These are phyloP conservation scores for Leptopilina syphax DNA, from an alignment of 2,888 invertebrate species.

Conservation along the genomic window DNA sequence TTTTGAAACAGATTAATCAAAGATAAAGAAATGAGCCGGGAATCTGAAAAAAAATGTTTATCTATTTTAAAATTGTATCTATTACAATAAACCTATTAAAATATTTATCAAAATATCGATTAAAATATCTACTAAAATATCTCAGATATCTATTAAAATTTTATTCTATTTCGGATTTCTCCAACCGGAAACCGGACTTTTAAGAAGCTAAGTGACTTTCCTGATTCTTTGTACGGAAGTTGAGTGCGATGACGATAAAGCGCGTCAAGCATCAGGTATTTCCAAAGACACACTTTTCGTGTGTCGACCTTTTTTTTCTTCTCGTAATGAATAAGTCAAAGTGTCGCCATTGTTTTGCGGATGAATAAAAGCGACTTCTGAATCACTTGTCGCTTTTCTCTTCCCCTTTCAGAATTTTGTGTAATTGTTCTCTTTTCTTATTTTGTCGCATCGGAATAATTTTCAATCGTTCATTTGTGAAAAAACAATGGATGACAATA, in stretches of 20 bases:
- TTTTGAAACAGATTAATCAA: too few species aligned
- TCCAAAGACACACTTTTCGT: constrained; percentile 29
- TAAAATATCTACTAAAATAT: too few species aligned
- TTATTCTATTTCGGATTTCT: not conserved
- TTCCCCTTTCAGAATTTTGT: not conserved
- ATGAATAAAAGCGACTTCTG: constrained; percentile 49
- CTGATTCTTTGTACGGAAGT: constrained; percentile 65
- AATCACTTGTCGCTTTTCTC: constrained; percentile 38
- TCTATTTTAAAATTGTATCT: too few species aligned
- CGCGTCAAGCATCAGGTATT: constrained; percentile 39
- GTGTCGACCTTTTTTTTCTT: constrained; percentile 27
- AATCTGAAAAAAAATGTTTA: too few species aligned
- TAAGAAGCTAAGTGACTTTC: constrained; percentile 66
- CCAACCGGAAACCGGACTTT: constrained; percentile 10
- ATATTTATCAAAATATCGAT: too few species aligned
- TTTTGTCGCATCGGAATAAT: constrained; percentile 40
- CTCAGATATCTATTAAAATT: too few species aligned
- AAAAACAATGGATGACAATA: constrained; percentile 59
- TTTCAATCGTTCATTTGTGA: constrained; percentile 24
- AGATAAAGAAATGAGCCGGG: too few species aligned
- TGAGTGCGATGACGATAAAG: constrained; percentile 42
- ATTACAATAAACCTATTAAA: too few species aligned
- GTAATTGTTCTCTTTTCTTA: constrained; percentile 27
- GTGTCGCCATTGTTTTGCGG: constrained; percentile 49
- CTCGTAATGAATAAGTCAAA: not conserved